phyloP scores from a whole-genome alignment of 2,888 invertebrate species.

The Masnerella sp. region DNA sequence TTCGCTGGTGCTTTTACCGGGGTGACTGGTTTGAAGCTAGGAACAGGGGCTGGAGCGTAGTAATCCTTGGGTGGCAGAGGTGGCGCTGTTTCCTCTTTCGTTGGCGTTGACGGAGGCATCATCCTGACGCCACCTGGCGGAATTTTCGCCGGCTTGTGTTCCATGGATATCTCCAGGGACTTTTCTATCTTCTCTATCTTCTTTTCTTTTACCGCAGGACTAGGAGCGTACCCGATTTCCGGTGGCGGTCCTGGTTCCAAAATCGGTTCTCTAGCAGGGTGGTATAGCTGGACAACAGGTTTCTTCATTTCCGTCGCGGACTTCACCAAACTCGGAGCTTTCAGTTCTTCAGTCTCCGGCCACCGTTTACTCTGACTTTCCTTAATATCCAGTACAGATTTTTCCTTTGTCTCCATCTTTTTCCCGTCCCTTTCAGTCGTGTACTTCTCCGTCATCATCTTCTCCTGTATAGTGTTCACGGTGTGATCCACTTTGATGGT shows the following conservation, averaged over 20 bases:
- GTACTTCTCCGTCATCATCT: slow-evolving; percentile 74
- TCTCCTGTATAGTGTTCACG: slow-evolving; percentile 74
- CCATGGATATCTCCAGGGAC: slow-evolving; percentile 79
- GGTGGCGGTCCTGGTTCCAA: slow-evolving; percentile 83
- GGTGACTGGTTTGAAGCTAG: slow-evolving; percentile 78
- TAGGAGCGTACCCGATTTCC: slow-evolving; percentile 82
- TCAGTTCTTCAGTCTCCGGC: slow-evolving; percentile 77
- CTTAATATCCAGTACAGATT: slow-evolving; percentile 73
- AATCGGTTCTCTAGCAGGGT: slow-evolving; percentile 66
- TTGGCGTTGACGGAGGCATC: slow-evolving; percentile 79
- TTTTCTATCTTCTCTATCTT: slow-evolving; percentile 80
- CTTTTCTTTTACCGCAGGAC: slow-evolving; percentile 79
- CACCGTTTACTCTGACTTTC: slow-evolving; percentile 78
- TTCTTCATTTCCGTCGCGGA: slow-evolving; percentile 69
- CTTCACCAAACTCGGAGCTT: slow-evolving; percentile 79
- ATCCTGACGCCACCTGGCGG: slow-evolving; percentile 80
- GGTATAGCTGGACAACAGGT: slow-evolving; percentile 64
- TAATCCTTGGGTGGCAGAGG: slow-evolving; percentile 77
- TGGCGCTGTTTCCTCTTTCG: slow-evolving; percentile 73
- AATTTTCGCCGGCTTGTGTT: slow-evolving; percentile 79
- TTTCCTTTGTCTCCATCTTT: slow-evolving; percentile 69
- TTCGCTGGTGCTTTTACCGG: slow-evolving; percentile 78
- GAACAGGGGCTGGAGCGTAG: slow-evolving; percentile 77
- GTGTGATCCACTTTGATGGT: slow-evolving; percentile 76
- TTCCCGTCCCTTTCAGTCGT: slow-evolving; percentile 69